Base-by-base conservation (phyloP, 1,140 invertebrate genomes). In the Nephila pilipes region DNA sequence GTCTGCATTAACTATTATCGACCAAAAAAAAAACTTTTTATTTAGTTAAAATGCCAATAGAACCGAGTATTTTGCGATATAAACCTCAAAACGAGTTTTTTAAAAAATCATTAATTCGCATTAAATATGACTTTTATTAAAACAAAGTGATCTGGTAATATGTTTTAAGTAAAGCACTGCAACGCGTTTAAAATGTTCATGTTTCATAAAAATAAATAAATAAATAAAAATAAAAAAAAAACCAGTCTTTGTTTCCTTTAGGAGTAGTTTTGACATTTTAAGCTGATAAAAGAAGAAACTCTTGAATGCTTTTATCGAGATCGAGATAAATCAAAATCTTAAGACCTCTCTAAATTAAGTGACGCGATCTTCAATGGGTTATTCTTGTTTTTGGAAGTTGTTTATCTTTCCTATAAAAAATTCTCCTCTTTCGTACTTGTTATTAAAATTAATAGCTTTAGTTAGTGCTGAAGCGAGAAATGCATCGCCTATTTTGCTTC, bases 121-220 rank as follows among this genome's bases (percentile, higher is more conserved):
- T 75, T 75, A 75, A 75, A 10, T 36, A 36, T 36, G 32, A 18
- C 18, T 32, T 75, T 75, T 75, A 75, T 75, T 75, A 75, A 75
- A 75, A 75, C 25, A 75, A 75, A 75, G 32, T 32, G 29, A 36
- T 18, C 0, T 36, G 18, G 16, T 32, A 29, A 36, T 18, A 36
- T 4, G 6, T 75, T 75, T 36, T 75, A 29, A 25, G 29, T 3
- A 25, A 12, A 69, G 14, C 63, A 32, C 4, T 2, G 14, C 63
- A 25, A 65, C 2, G 3, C 3, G 16, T 60, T 60, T 60, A 14
- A 60, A 22, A 60, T 22, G 4, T 22, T 22, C 20, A 22, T 60
- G 20, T 60, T 60, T 60, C 16, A 60, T 60, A 18, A n/a, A n/a
- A n/a, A n/a, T n/a, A n/a, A n/a, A n/a, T n/a, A n/a, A n/a, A n/a